Evolutionary conservation across 2,113 vertebrate genomes (phyloP).

Genomic region (Pseudonaja textilis): DNA sequence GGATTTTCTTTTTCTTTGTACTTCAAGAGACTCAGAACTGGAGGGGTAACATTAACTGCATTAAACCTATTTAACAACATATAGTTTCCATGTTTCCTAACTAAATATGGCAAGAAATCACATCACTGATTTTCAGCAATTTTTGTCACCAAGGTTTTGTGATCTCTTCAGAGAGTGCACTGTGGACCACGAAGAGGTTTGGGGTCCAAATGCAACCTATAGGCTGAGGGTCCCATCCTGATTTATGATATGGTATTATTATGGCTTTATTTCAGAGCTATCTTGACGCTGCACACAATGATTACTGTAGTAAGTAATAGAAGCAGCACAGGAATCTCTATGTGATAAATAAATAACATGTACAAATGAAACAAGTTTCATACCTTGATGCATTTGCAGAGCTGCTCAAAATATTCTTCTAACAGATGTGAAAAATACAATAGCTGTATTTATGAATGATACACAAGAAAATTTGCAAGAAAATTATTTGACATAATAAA

Average conservation of each 20-base stretch:
- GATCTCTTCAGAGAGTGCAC: not conserved
- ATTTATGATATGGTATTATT: not conserved
- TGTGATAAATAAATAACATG: not conserved
- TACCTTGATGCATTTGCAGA: not conserved
- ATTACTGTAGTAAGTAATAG: not conserved
- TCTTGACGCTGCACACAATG: not conserved
- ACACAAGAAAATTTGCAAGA: not conserved
- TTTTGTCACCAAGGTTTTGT: not conserved
- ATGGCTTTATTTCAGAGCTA: not conserved
- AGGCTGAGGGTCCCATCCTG: not conserved
- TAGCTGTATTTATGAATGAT: not conserved
- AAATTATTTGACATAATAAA: not conserved
- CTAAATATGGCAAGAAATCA: not conserved
- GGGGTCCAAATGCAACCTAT: not conserved
- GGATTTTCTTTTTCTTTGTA: not conserved
- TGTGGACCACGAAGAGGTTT: not conserved
- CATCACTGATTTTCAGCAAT: not conserved
- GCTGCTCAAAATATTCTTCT: not conserved
- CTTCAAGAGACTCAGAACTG: not conserved
- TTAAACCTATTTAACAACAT: not conserved
- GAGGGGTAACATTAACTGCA: not conserved
- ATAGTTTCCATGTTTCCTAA: not conserved
- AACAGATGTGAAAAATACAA: not conserved
- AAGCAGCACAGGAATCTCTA: not conserved
- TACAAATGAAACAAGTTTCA: not conserved